Percentiles rank a stretch among this genome's conserved stretches.
Conservation (phyloP, 1,140 invertebrate genomes). For the Cryptotermes secundus region DNA sequence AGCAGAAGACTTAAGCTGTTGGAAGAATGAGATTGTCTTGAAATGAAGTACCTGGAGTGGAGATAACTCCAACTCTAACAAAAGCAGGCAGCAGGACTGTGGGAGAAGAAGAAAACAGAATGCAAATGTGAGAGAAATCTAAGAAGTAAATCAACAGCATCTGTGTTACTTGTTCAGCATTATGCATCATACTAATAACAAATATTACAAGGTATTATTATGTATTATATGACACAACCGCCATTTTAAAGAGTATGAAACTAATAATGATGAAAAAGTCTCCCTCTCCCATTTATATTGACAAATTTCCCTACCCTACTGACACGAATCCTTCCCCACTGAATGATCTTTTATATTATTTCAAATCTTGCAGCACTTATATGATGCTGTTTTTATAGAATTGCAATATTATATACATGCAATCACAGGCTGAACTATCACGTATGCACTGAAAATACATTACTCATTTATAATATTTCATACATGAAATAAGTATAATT, state of each 20-base stretch:
- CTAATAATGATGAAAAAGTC: background rate
- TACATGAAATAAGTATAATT: conserved; percentile 23
- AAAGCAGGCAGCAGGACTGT: background rate
- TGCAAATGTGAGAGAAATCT: background rate
- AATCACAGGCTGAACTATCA: conserved; percentile 15
- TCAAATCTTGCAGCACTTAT: background rate
- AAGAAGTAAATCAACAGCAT: conserved; percentile 8
- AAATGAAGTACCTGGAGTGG: background rate
- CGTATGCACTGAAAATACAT: background rate
- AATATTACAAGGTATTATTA: background rate
- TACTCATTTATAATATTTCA: conserved; percentile 20
- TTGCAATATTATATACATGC: conserved; percentile 6
- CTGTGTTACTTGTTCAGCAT: conserved; percentile 2
- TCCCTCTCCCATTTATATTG: background rate
- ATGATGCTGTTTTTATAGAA: background rate
- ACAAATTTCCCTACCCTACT: background rate
- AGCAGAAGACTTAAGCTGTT: background rate
- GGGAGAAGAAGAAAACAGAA: background rate
- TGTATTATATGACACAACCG: conserved; percentile 1
- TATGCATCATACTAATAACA: too few relatives aligned
- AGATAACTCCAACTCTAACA: background rate
- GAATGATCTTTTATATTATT: background rate
- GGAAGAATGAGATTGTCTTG: background rate
- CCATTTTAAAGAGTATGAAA: background rate
- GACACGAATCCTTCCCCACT: background rate